Conservation (phyloP, 2,113 vertebrate species). For the Phylloscopus whistleri region DNA sequence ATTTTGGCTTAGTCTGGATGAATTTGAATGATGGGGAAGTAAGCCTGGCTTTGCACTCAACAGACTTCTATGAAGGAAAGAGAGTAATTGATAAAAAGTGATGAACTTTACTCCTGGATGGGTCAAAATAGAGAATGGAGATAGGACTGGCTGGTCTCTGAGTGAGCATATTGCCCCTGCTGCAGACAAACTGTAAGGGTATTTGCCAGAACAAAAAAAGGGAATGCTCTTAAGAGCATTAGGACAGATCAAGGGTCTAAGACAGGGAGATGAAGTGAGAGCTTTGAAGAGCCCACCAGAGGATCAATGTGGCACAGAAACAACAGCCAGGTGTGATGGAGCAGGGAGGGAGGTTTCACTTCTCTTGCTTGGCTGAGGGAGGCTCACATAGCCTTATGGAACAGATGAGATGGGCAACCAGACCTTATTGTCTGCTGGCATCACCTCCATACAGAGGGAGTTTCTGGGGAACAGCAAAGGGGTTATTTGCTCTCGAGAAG, state of each 20-base stretch:
- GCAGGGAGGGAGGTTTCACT: neutral
- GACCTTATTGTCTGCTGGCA: neutral
- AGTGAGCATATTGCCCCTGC: neutral
- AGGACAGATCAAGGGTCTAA: neutral
- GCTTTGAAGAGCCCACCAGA: neutral
- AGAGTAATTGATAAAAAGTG: neutral
- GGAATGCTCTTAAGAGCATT: neutral
- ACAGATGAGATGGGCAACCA: neutral
- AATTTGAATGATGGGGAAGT: neutral
- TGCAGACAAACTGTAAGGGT: neutral
- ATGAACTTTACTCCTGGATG: neutral
- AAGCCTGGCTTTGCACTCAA: neutral
- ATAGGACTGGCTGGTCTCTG: neutral
- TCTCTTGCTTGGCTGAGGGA: neutral
- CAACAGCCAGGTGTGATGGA: neutral
- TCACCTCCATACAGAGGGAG: neutral
- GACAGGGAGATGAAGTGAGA: neutral
- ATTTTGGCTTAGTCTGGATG: neutral
- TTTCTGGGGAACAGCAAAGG: neutral
- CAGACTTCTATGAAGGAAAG: neutral
- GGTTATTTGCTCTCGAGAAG: neutral
- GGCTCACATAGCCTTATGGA: fast-evolving
- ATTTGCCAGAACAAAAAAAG: neutral
- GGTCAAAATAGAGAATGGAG: neutral
- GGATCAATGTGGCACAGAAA: neutral